A percentile compares a stretch with the other conserved stretches of the same genome.
These are phyloP conservation scores for Oscheius myriophilus DNA, from an alignment of 2,888 invertebrate genomes.

Conservation along the genomic window DNA sequence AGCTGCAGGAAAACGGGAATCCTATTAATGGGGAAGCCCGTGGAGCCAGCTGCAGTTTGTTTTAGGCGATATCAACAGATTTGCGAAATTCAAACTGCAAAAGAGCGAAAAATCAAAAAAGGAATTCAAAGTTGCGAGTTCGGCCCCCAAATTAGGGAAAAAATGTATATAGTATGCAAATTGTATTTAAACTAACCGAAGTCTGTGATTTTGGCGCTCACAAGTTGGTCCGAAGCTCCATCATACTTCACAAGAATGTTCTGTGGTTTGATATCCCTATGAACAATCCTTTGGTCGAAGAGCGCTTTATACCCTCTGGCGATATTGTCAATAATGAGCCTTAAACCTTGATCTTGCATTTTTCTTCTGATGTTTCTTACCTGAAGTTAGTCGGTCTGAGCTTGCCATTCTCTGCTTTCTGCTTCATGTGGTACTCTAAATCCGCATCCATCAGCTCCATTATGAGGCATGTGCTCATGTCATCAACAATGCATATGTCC, in stretches of 20 bases:
- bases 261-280: constrained; percentile 70
- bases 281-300: constrained; percentile 65
- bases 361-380: constrained; percentile 33
- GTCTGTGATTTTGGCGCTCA: constrained; percentile 66
- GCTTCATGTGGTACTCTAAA: constrained; percentile 60
- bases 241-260: constrained; percentile 64
- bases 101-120: constrained; percentile 13
- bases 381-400: constrained; percentile 57
- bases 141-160: background rate
- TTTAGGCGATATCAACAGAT: too few relatives aligned
- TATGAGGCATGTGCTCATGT: constrained; percentile 58
- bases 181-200: constrained; percentile 49
- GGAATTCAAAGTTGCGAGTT: background rate
- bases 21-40: too few relatives aligned
- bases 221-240: constrained; percentile 33
- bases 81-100: background rate
- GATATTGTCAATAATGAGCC: constrained; percentile 62
- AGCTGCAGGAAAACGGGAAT: too few relatives aligned
- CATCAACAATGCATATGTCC: constrained; percentile 62
- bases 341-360: constrained; percentile 33
- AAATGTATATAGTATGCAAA: too few relatives aligned
- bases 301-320: constrained; percentile 68
- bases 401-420: constrained; percentile 49
- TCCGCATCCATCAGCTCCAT: constrained; percentile 68
- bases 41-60: too few relatives aligned